These are phyloP conservation scores for Neofelis nebulosa DNA, from an alignment of 2,113 vertebrate genomes.

Conservation along the genomic window DNA sequence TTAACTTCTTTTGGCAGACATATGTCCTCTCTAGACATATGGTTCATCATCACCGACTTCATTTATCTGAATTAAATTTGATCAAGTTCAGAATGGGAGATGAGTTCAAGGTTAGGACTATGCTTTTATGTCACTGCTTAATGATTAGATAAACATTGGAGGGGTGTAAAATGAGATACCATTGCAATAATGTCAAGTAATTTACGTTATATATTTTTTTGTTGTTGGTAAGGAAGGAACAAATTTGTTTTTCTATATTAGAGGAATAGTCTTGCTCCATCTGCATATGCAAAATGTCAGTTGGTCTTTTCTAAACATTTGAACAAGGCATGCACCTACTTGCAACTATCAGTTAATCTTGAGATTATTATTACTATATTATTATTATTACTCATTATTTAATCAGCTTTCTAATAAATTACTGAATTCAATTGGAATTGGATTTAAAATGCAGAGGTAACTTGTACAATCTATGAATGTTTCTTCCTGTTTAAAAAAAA, in stretches of 20 bases:
- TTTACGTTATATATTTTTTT: background rate
- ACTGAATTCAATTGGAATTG: slow-evolving; percentile 37
- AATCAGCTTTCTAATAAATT: background rate
- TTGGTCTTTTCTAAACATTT: slow-evolving; percentile 8
- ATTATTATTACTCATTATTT: background rate
- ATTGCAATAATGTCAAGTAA: slow-evolving; percentile 20
- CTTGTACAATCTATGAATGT: slow-evolving; percentile 59
- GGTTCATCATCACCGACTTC: background rate
- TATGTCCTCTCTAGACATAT: background rate
- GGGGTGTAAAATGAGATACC: background rate
- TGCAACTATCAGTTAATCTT: slow-evolving; percentile 52
- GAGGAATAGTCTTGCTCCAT: slow-evolving; percentile 16
- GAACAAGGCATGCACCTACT: slow-evolving; percentile 47
- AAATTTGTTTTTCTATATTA: background rate
- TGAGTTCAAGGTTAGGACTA: slow-evolving; percentile 24
- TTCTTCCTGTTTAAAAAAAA: slow-evolving; percentile 41
- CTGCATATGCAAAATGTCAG: slow-evolving; percentile 50
- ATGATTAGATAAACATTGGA: background rate
- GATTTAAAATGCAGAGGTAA: slow-evolving; percentile 26
- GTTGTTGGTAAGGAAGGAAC: slow-evolving; percentile 23
- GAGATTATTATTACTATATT: background rate
- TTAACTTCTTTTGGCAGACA: background rate
- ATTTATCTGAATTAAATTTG: slow-evolving; percentile 14
- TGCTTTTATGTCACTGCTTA: background rate
- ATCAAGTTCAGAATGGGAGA: background rate